A percentile compares a stretch with the other conserved stretches of the same genome.
These are phyloP conservation scores for Hemistola chrysoprasaria DNA, from an alignment of 2,888 invertebrate species.

Conservation along the genomic window DNA sequence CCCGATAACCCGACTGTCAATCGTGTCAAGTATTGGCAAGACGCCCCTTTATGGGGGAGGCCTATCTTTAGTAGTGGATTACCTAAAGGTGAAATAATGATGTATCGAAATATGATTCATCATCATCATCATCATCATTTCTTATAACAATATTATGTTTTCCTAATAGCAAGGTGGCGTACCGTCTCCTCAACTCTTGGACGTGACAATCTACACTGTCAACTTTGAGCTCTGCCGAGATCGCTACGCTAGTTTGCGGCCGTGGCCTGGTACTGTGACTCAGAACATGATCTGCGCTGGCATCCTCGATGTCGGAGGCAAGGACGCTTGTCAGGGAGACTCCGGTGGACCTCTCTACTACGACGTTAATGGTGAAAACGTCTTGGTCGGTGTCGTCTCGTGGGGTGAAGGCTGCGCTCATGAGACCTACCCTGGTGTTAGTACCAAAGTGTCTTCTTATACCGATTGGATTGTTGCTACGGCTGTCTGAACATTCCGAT, in stretches of 20 bases:
- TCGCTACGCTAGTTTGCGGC: slow-evolving; percentile 35
- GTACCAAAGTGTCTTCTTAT: slow-evolving; percentile 51
- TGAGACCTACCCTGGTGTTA: slow-evolving; percentile 64
- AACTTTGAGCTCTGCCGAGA: slow-evolving; percentile 40
- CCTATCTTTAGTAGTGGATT: no score
- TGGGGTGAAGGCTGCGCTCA: slow-evolving; percentile 68
- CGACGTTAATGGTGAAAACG: slow-evolving; percentile 24
- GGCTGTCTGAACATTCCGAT: slow-evolving; percentile 44
- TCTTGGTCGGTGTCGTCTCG: slow-evolving; percentile 61
- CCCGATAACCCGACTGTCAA: no score
- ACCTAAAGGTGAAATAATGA: no score
- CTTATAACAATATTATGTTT: not conserved
- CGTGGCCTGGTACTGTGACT: slow-evolving; percentile 31
- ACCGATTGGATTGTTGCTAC: slow-evolving; percentile 44
- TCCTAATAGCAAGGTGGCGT: slow-evolving; percentile 36
- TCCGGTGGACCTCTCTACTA: slow-evolving; percentile 63
- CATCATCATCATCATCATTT: not conserved
- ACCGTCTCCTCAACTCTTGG: slow-evolving; percentile 35
- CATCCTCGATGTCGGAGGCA: slow-evolving; percentile 40
- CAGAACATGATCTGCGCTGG: slow-evolving; percentile 60
- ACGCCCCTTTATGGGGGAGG: no score
- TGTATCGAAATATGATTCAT: no score
- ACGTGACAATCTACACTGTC: slow-evolving; percentile 50
- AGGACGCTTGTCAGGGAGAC: slow-evolving; percentile 52
- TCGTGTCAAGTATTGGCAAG: no score